A percentile compares a stretch with the other conserved stretches of the same genome.
Conservation (phyloP, 2,797 vertebrate species). For the Melanotaenia boesemani region DNA sequence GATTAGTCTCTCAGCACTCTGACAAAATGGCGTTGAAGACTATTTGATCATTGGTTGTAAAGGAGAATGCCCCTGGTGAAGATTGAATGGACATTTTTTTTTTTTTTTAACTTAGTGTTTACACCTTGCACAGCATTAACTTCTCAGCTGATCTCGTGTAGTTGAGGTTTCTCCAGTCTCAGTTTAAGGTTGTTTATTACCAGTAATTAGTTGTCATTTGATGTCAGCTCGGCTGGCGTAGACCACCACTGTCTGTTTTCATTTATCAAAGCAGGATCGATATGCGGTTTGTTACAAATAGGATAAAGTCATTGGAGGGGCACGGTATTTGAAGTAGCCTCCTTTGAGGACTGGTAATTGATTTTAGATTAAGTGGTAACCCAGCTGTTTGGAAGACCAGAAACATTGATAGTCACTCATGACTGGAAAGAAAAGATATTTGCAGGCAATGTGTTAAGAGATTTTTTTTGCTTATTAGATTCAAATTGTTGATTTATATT, state of each 20-base stretch:
- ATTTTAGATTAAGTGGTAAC: slow-evolving; percentile 74
- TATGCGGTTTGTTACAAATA: slow-evolving; percentile 68
- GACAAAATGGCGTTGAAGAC: slow-evolving; percentile 41
- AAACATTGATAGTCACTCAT: slow-evolving; percentile 34
- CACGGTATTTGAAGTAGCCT: slow-evolving; percentile 68
- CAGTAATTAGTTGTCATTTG: slow-evolving; percentile 68
- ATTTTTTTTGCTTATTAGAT: slow-evolving; percentile 35
- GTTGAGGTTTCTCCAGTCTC: slow-evolving; percentile 23
- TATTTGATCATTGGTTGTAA: slow-evolving; percentile 40
- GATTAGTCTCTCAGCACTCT: slow-evolving; percentile 57
- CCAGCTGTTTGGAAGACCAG: slow-evolving; percentile 37
- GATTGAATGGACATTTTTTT: not conserved
- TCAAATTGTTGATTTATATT: slow-evolving; percentile 69
- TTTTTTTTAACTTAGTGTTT: not conserved
- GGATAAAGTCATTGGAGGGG: slow-evolving; percentile 66
- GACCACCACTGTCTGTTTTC: slow-evolving; percentile 65
- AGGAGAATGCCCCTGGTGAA: slow-evolving; percentile 15
- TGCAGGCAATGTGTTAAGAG: slow-evolving; percentile 22
- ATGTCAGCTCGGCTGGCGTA: slow-evolving; percentile 35
- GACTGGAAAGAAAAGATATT: slow-evolving; percentile 41
- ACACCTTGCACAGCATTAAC: not conserved
- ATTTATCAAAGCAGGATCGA: slow-evolving; percentile 73
- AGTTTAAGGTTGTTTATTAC: slow-evolving; percentile 59
- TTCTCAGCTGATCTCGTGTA: slow-evolving; percentile 4
- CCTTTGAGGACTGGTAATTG: slow-evolving; percentile 69